Evolutionary conservation across 2,113 vertebrate genomes (phyloP).

Genomic region (Pseudorectes ferrugineus): DNA sequence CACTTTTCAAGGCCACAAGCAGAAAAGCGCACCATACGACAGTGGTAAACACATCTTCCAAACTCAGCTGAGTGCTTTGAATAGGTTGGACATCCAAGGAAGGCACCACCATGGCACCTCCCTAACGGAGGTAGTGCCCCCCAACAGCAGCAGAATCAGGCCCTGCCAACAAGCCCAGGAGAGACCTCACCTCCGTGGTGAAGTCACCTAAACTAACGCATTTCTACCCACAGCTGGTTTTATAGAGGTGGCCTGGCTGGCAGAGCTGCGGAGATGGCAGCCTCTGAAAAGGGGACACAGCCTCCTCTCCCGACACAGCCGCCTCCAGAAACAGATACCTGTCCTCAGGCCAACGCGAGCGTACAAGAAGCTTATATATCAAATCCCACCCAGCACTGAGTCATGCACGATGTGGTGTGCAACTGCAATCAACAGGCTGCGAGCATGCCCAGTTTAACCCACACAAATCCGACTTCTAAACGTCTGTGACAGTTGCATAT

Average conservation of each 20-base stretch:
- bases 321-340: neutral
- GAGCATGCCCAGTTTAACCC: slow-evolving; percentile 54
- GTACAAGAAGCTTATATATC: neutral
- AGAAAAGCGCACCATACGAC: neutral
- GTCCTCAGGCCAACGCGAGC: neutral
- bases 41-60: neutral
- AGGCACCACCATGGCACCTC: neutral
- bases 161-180: neutral
- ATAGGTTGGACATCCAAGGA: neutral
- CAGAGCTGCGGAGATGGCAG: neutral
- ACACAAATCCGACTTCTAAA: slow-evolving; percentile 50
- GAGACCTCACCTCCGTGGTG: neutral
- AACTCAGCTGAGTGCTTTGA: neutral
- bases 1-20: neutral
- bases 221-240: neutral
- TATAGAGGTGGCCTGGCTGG: neutral
- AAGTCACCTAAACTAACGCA: neutral
- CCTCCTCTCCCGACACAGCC: neutral
- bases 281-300: neutral
- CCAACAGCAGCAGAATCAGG: neutral
- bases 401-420: neutral
- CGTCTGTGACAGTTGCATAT: slow-evolving; percentile 2
- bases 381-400: slow-evolving; percentile 43
- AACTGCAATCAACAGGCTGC: slow-evolving; percentile 39
- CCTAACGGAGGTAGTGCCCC: neutral